Percentiles rank a stretch among this genome's conserved stretches.
Evolutionary conservation across 2,113 vertebrate genomes (phyloP).

Genomic region (Aegotheles bennettii): DNA sequence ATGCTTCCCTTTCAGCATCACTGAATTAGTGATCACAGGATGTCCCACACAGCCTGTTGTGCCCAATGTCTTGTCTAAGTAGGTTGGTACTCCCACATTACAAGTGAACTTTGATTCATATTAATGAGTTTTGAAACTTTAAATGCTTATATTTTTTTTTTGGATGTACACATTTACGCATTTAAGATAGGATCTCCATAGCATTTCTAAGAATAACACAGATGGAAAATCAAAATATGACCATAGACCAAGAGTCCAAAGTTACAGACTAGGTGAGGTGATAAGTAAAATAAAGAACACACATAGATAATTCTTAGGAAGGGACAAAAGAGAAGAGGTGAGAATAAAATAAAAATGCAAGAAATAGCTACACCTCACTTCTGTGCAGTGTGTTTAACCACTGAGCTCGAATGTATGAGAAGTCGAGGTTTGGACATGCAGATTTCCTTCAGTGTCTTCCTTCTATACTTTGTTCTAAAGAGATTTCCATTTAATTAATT

Average conservation of each 20-base stretch:
- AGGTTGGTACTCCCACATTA: background rate
- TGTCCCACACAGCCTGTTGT: background rate
- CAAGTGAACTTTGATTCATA: background rate
- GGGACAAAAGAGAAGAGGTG: background rate
- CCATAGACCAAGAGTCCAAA: background rate
- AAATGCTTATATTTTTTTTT: background rate
- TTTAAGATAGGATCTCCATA: background rate
- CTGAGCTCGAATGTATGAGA: background rate
- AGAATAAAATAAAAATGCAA: background rate
- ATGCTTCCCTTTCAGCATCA: background rate
- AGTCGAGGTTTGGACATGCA: background rate
- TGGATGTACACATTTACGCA: background rate
- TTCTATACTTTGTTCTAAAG: background rate
- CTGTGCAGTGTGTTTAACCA: background rate
- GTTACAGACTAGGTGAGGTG: background rate
- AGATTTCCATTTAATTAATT: background rate
- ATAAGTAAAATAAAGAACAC: background rate
- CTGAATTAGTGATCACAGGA: background rate
- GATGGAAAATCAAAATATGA: background rate
- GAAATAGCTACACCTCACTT: background rate
- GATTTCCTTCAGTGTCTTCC: background rate
- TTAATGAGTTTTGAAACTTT: background rate
- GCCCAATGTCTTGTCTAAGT: background rate
- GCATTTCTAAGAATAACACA: background rate
- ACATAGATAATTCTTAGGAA: background rate